Conservation (phyloP, 2,113 vertebrate genomes). For the Lagenorhynchus albirostris region DNA sequence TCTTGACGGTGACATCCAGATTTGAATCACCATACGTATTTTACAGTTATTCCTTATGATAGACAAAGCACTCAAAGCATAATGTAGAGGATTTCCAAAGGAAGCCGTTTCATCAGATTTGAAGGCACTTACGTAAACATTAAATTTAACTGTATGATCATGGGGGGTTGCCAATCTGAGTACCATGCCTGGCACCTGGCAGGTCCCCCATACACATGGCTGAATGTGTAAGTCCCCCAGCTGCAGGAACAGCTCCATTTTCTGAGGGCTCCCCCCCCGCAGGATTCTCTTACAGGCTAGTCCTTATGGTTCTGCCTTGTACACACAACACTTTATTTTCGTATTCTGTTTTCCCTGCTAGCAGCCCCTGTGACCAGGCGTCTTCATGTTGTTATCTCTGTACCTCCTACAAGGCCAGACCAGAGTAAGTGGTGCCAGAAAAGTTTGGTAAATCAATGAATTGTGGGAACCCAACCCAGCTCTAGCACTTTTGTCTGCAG, state of each 20-base stretch:
- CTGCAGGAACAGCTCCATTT: background rate
- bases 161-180: background rate
- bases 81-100: background rate
- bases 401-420: background rate
- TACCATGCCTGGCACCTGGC: background rate
- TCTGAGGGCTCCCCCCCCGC: background rate
- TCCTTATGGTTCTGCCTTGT: background rate
- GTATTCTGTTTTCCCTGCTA: background rate
- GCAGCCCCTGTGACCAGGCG: slow-evolving; percentile 31
- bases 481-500: background rate
- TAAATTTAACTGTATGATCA: background rate
- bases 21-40: background rate
- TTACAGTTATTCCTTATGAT: background rate
- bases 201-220: background rate
- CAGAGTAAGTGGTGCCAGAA: background rate
- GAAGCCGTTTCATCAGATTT: background rate
- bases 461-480: background rate
- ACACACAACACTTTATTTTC: background rate
- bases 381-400: background rate
- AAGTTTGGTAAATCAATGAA: background rate
- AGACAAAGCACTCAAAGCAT: background rate
- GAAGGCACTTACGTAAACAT: background rate
- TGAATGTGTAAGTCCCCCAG: background rate
- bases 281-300: background rate
- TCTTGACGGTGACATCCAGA: background rate